Conservation (phyloP, 2,113 vertebrate genomes). For the Mustelus asterias region DNA sequence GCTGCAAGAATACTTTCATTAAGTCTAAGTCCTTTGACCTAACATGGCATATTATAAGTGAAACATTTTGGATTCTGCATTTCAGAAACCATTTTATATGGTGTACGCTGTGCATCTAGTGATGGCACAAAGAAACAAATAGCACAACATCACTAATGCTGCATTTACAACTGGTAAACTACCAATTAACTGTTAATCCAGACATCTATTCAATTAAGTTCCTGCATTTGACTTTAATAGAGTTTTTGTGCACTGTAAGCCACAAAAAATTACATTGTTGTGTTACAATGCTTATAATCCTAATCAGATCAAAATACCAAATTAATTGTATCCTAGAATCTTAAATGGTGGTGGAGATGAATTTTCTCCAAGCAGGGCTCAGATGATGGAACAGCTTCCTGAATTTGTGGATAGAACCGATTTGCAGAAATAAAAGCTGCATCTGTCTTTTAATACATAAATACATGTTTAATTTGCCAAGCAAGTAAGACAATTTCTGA, state of each 20-base stretch:
- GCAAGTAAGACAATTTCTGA: neutral
- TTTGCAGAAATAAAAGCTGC: neutral
- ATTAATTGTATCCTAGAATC: neutral
- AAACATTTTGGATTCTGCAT: neutral
- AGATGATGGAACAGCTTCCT: neutral
- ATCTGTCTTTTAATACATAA: constrained; percentile 14
- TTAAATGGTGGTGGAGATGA: neutral
- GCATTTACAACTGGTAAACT: neutral
- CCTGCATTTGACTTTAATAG: neutral
- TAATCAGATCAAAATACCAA: neutral
- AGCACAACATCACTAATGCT: neutral
- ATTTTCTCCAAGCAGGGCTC: neutral
- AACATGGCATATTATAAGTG: neutral
- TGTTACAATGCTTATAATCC: neutral
- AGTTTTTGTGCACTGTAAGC: neutral
- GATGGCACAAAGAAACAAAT: neutral
- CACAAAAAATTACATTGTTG: neutral
- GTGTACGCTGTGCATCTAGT: neutral
- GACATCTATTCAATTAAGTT: neutral
- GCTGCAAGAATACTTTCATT: neutral
- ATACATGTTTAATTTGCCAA: constrained; percentile 23
- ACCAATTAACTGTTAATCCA: neutral
- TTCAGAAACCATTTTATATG: neutral
- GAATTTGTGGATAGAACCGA: neutral
- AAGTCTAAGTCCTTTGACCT: neutral